Conservation (phyloP, 2,113 vertebrate genomes). For the Morone chrysops region DNA sequence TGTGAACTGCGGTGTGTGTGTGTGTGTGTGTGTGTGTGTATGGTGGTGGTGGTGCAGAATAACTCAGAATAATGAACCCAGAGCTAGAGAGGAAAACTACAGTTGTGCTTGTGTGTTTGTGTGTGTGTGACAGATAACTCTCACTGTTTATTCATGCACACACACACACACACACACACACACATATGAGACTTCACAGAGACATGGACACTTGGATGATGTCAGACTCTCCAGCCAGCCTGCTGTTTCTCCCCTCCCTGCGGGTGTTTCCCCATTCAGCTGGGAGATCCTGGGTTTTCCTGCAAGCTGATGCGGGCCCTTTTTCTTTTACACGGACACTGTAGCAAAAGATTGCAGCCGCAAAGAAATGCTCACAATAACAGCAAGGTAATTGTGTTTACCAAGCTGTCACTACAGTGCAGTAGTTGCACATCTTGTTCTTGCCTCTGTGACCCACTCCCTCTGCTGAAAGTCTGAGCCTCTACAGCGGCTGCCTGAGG, state of each 20-base stretch:
- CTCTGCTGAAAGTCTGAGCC: constrained; percentile 29
- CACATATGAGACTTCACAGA: constrained; percentile 47
- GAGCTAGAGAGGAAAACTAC: constrained; percentile 52
- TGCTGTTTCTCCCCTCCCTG: constrained; percentile 70
- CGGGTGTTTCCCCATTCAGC: constrained; percentile 82
- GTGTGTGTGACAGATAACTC: not conserved
- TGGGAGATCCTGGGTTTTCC: constrained; percentile 82
- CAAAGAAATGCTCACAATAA: not conserved
- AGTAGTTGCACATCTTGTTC: constrained; percentile 49
- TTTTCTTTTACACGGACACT: constrained; percentile 25
- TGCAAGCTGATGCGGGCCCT: constrained; percentile 62
- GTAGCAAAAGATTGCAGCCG: not conserved
- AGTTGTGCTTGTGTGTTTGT: constrained; percentile 32
- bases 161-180: constrained; percentile 24
- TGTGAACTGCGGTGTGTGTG: constrained; percentile 60
- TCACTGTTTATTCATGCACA: not conserved
- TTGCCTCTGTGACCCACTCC: constrained; percentile 25
- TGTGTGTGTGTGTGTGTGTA: constrained; percentile 21
- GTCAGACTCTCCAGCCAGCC: constrained; percentile 76
- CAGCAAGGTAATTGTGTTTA: constrained; percentile 20
- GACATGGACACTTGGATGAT: constrained; percentile 76
- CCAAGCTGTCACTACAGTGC: constrained; percentile 27
- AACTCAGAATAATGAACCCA: constrained; percentile 69
- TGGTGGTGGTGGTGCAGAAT: constrained; percentile 64
- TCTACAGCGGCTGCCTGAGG: constrained; percentile 40